Percentiles rank a stretch among this genome's conserved stretches.
Evolutionary conservation across 2,113 vertebrate species (phyloP).

Genomic region (Thermophis baileyi): DNA sequence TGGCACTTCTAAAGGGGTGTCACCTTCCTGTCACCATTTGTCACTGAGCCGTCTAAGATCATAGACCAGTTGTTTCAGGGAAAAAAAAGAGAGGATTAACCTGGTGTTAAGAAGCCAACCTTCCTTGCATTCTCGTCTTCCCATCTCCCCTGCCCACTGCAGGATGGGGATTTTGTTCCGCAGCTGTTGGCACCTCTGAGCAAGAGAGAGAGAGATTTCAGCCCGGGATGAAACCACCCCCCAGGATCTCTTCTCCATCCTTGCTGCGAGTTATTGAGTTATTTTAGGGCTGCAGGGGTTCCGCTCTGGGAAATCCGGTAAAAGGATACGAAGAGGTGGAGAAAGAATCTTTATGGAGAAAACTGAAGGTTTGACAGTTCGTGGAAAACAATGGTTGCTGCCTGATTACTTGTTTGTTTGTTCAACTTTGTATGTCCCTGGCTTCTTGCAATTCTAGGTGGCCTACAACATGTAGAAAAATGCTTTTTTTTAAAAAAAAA

Average conservation of each 20-base stretch:
- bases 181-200: slow-evolving; percentile 16
- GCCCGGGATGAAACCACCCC: neutral
- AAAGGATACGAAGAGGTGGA: neutral
- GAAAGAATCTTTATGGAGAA: neutral
- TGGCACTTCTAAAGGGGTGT: neutral
- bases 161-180: neutral
- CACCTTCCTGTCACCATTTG: neutral
- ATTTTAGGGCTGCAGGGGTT: neutral
- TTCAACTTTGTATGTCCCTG: neutral
- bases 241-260: neutral
- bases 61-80: neutral
- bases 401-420: neutral
- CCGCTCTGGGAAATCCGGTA: neutral
- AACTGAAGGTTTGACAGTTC: neutral
- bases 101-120: neutral
- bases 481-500: no score
- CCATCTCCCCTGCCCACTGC: neutral
- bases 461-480: neutral
- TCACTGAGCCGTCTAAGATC: neutral
- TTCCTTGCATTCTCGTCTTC: neutral
- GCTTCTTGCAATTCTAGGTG: neutral
- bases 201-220: slow-evolving; percentile 14
- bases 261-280: slow-evolving; percentile 16
- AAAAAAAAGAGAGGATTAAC: neutral
- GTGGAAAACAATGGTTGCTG: neutral